A percentile compares a stretch with the other conserved stretches of the same genome.
Conservation (phyloP, 23 tunicate species). For the Ascidia mentula region DNA sequence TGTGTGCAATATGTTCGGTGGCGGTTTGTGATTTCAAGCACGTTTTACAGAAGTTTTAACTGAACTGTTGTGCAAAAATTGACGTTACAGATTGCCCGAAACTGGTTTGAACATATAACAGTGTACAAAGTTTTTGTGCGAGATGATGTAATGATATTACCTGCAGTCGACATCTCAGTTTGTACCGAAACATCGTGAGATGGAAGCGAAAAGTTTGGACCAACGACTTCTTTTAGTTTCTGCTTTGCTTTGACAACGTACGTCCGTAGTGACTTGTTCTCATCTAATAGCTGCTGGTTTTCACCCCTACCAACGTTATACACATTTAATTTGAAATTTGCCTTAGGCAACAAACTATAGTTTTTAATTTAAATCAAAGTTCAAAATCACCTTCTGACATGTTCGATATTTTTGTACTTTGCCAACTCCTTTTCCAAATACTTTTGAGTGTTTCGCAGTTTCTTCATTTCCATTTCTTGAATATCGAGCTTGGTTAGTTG, state of each 20-base stretch:
- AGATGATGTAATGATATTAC: no score
- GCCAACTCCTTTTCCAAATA: constrained; percentile 52
- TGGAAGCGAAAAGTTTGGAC: not conserved
- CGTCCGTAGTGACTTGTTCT: constrained; percentile 4
- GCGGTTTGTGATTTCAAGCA: no score
- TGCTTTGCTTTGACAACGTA: not conserved
- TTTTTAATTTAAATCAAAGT: not conserved
- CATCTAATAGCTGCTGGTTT: constrained; percentile 13
- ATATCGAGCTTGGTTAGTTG: constrained; percentile 49
- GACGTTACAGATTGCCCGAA: not conserved
- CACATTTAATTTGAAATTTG: no score
- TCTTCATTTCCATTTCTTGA: constrained; percentile 51
- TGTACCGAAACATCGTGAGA: not conserved
- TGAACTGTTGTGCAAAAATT: not conserved
- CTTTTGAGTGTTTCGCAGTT: constrained; percentile 13
- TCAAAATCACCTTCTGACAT: constrained; percentile 39
- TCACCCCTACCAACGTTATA: constrained; percentile 6
- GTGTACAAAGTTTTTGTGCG: no score
- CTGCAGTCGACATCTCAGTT: not conserved
- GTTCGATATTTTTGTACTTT: constrained; percentile 54
- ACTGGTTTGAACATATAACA: not conserved
- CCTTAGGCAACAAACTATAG: no score
- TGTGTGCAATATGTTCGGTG: no score
- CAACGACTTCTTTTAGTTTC: not conserved
- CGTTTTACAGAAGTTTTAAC: not conserved